Evolutionary conservation across 2,113 vertebrate genomes (phyloP), one percentile per base, ranked within the genome.

Genomic region (Atlantisia rogersi): DNA sequence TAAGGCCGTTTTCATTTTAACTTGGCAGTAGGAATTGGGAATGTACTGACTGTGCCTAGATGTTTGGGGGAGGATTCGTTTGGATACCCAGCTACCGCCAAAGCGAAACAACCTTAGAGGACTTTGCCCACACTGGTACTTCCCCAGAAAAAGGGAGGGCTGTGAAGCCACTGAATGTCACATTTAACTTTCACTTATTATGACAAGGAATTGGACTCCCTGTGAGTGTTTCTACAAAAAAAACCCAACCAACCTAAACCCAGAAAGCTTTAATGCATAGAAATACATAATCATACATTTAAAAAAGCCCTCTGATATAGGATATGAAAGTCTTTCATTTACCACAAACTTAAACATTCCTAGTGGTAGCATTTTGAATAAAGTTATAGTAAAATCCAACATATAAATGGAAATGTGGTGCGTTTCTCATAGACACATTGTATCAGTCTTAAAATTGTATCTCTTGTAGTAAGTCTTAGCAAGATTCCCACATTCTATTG

Each of bases 1-100:
- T 98, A 98, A 98, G 98, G 98, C 97, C 91, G 96, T 98, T 98
- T 98, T 99, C 98, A 98, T 98, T 98, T 98, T 98, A 96, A 97
- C 98, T 98, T 98, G 98, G 98, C 98, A 98, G 93, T 98, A 95
- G 97, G 98, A 98, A 98, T 98, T 98, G 97, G 95, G 98, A 98
- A 97, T 98, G 97, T 98, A 97, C 98, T 98, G 97, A 91, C 94
- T 95, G 97, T 95, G 76, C 97, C 97, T 90, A 97, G 96, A 98
- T 97, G 95, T 92, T 92, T 96, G 94, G 97, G 97, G 92, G 96
- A 97, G 95, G 90, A 92, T 89, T 97, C 56, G 1, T 91, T 90
- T 80, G 85, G 95, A 95, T 74, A 96, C 96, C 95, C 90, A 97
- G 95, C 97, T 94, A 87, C 84, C 1, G 32, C 94, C 21, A 16